A percentile compares a stretch with the other conserved stretches of the same genome.
Evolutionary conservation across 2,888 invertebrate genomes (phyloP).

Genomic region (Nysson spinosus): DNA sequence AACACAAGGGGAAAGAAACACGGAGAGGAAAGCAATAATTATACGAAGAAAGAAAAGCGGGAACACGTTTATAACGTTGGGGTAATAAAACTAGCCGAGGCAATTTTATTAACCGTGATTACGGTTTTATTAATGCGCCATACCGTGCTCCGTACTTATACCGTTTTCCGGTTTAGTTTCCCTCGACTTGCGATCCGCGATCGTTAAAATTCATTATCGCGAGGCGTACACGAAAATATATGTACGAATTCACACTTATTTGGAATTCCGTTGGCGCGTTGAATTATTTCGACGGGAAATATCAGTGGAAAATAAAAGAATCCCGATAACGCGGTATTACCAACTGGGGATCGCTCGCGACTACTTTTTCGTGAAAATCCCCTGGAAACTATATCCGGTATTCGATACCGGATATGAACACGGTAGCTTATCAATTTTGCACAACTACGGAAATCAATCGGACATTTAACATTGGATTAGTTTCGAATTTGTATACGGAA

Average conservation of each 20-base stretch:
- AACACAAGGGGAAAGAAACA: background rate
- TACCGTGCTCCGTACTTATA: too few species aligned
- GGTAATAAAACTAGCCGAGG: constrained; percentile 12
- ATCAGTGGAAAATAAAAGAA: too few species aligned
- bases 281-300: too few species aligned
- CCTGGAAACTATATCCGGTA: background rate
- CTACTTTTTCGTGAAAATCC: background rate
- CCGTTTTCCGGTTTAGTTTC: background rate
- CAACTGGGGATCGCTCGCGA: too few species aligned
- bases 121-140: constrained; percentile 12
- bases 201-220: constrained; percentile 26
- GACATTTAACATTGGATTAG: constrained; percentile 26
- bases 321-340: too few species aligned
- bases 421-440: constrained; percentile 4
- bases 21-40: background rate
- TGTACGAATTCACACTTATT: too few species aligned
- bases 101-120: constrained; percentile 26
- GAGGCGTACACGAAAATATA: background rate
- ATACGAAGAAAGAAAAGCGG: background rate
- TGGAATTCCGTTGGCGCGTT: too few species aligned
- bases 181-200: background rate
- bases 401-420: background rate
- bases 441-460: constrained; percentile 17
- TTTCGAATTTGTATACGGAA: constrained; percentile 4
- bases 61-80: background rate